Conservation (phyloP, 2,113 vertebrate genomes). For the Neolamprologus sp. region DNA sequence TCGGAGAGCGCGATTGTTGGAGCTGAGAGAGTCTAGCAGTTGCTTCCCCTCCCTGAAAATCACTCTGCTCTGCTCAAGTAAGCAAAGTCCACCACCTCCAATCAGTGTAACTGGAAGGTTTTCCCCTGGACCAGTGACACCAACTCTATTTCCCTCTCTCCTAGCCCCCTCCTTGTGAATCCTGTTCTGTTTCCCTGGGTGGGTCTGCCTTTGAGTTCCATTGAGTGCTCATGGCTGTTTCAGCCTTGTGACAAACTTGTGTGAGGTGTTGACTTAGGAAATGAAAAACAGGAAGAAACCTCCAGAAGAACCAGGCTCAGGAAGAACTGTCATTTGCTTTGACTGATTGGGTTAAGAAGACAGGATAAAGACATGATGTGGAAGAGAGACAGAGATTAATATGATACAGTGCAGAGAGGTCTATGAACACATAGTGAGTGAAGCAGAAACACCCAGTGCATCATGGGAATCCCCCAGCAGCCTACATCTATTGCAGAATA, state of each 20-base stretch:
- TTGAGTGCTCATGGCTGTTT: neutral
- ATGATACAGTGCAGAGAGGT: too few species aligned
- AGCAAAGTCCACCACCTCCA: neutral
- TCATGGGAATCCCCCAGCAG: too few species aligned
- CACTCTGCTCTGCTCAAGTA: neutral
- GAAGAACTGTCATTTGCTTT: too few species aligned
- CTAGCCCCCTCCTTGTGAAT: neutral
- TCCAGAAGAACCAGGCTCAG: accelerated
- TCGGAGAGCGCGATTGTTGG: neutral
- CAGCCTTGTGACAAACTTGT: too few species aligned
- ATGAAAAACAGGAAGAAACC: too few species aligned
- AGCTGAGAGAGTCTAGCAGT: neutral
- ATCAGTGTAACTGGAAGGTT: neutral
- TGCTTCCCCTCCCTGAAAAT: neutral
- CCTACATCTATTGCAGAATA: too few species aligned
- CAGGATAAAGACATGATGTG: too few species aligned
- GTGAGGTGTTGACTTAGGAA: too few species aligned
- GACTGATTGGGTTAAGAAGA: too few species aligned
- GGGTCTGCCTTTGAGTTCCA: neutral
- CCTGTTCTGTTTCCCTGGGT: neutral
- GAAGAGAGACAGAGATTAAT: too few species aligned
- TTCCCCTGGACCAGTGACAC: neutral
- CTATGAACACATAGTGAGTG: too few species aligned
- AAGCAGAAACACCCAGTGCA: too few species aligned
- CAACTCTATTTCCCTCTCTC: neutral